Percentiles rank a stretch among this genome's conserved stretches.
Conservation (phyloP, 2,797 vertebrate genomes). For the Brachyalestes nurse region DNA sequence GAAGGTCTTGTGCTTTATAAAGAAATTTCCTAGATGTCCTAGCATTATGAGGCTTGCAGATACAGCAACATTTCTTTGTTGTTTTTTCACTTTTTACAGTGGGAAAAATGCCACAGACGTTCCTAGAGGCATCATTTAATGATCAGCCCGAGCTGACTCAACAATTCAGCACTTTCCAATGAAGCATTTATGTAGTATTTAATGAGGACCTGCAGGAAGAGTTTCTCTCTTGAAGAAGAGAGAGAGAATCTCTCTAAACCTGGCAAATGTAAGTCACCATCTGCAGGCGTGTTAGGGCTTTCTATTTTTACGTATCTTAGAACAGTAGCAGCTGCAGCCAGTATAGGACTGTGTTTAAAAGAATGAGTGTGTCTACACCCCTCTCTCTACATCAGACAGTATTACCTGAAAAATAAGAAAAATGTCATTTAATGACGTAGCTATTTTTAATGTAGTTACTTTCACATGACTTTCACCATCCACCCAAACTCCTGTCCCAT, state of each 20-base stretch:
- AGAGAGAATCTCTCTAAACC: too few species aligned
- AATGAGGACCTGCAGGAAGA: too few species aligned
- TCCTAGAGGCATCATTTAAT: background rate
- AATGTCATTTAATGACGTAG: too few species aligned
- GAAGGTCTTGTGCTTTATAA: background rate
- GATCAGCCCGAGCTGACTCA: background rate
- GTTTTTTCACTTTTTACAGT: background rate
- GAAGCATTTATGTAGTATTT: too few species aligned
- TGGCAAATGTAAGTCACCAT: background rate
- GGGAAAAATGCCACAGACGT: background rate
- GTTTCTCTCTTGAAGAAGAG: too few species aligned
- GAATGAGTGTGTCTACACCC: background rate
- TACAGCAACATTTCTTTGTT: background rate
- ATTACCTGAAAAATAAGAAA: too few species aligned
- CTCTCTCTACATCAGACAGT: background rate
- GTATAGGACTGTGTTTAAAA: background rate
- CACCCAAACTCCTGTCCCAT: too few species aligned
- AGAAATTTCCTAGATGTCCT: background rate
- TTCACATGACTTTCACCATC: too few species aligned
- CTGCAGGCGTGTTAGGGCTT: background rate
- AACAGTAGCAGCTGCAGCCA: background rate
- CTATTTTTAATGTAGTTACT: too few species aligned
- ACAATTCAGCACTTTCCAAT: too few species aligned
- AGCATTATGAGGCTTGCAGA: background rate
- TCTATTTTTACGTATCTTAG: background rate